These are phyloP conservation scores for Pristionchus japonicus DNA, from an alignment of 2,888 invertebrate species.

Conservation along the genomic window DNA sequence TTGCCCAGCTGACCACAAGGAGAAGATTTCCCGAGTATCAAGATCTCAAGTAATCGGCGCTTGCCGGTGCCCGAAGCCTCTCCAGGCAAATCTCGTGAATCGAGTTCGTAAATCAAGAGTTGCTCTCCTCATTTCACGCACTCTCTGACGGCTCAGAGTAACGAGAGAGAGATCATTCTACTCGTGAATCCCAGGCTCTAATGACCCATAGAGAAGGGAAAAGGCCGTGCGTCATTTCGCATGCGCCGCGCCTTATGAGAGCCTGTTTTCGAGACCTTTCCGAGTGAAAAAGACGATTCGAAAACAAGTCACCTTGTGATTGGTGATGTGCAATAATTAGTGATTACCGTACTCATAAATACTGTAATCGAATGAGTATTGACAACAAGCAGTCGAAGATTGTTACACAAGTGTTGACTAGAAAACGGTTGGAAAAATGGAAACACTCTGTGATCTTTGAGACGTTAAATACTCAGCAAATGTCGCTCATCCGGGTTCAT, in stretches of 20 bases:
- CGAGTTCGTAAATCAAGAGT: not conserved
- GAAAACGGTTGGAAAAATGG: too few species aligned
- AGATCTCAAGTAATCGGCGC: not conserved
- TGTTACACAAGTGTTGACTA: too few species aligned
- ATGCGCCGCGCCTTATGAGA: not conserved
- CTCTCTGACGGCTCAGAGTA: not conserved
- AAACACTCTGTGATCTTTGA: too few species aligned
- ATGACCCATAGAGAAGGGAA: not conserved
- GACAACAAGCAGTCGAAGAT: too few species aligned
- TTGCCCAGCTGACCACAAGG: not conserved
- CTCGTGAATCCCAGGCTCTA: not conserved
- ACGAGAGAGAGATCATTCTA: not conserved
- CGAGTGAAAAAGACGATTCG: not conserved
- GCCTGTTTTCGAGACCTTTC: slow-evolving; percentile 8
- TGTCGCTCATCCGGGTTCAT: too few species aligned
- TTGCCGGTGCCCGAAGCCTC: not conserved
- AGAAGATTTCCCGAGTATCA: not conserved
- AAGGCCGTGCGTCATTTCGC: not conserved
- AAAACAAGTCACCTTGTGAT: not conserved
- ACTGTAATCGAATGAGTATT: too few species aligned
- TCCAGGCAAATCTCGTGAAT: not conserved
- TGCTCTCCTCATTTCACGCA: not conserved
- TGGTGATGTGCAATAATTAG: not conserved
- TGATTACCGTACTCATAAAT: too few species aligned
- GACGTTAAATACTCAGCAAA: too few species aligned